Evolutionary conservation across 2,888 invertebrate genomes (phyloP).

Genomic region (Scaptomyza caliginosa): DNA sequence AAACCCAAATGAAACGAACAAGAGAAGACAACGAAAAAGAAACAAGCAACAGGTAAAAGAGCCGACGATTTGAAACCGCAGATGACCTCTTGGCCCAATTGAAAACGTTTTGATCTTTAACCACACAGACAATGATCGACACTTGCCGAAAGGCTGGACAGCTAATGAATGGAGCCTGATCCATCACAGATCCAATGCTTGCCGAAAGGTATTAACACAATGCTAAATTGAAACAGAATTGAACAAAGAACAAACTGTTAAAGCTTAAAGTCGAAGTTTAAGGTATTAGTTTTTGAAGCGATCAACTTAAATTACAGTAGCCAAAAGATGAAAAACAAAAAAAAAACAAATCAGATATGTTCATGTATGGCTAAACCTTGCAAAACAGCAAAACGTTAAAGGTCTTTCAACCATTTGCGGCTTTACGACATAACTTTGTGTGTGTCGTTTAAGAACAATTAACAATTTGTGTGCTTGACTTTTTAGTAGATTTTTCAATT

Average conservation of each 20-base stretch:
- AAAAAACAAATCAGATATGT: neutral
- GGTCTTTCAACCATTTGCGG: constrained; percentile 46
- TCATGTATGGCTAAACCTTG: constrained; percentile 48
- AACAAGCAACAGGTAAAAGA: neutral
- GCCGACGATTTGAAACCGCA: constrained; percentile 17
- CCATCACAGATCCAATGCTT: constrained; percentile 1
- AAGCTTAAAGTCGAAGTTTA: too few relatives aligned
- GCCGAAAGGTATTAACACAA: neutral
- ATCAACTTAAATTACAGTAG: too few relatives aligned
- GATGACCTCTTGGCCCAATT: constrained; percentile 59
- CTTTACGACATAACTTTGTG: constrained; percentile 28
- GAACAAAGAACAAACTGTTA: too few relatives aligned
- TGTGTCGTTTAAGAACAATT: constrained; percentile 63
- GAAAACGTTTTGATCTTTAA: constrained; percentile 34
- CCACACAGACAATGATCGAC: constrained; percentile 20
- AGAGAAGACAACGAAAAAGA: neutral
- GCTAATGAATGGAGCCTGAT: constrained; percentile 7
- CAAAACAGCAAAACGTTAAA: constrained; percentile 10
- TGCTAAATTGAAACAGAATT: too few relatives aligned
- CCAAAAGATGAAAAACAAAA: too few relatives aligned
- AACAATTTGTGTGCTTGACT: constrained; percentile 53
- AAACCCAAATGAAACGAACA: neutral
- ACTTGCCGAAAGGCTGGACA: constrained; percentile 17
- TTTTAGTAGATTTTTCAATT: constrained; percentile 37
- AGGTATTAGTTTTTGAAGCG: too few relatives aligned